phyloP scores from a whole-genome alignment of 2,113 vertebrate species.

The Tachuris rubrigastra region DNA sequence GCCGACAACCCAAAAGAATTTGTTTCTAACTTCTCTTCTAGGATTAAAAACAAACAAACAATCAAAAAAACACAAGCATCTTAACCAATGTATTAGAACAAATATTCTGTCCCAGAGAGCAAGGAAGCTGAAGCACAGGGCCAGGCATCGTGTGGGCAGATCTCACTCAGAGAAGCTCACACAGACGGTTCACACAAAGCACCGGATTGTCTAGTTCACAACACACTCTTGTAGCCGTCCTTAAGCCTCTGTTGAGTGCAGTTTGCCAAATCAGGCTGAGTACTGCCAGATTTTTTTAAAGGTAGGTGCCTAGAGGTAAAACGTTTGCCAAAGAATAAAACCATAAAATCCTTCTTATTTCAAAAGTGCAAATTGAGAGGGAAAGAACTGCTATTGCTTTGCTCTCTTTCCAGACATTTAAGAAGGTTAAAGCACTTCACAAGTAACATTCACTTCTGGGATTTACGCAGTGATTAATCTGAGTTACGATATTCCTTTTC shows the following conservation, averaged over 20 bases:
- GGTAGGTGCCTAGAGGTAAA: not conserved
- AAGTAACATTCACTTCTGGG: not conserved
- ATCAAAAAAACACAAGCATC: not conserved
- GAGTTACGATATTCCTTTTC: not conserved
- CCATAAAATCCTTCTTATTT: not conserved
- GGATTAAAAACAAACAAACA: not conserved
- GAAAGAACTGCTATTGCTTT: conserved; percentile 1
- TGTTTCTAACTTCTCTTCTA: not conserved
- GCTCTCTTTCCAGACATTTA: not conserved
- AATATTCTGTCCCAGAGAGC: not conserved
- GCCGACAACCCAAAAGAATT: not conserved
- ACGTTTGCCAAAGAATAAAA: conserved; percentile 9
- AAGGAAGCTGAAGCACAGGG: not conserved
- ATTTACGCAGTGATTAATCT: not conserved
- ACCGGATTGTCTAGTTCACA: not conserved
- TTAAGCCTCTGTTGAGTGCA: not conserved
- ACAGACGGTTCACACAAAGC: not conserved
- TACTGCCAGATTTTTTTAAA: not conserved
- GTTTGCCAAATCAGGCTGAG: not conserved
- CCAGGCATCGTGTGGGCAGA: not conserved
- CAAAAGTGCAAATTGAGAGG: not conserved
- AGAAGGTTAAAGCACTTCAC: not conserved
- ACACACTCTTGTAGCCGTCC: not conserved
- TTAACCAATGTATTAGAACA: not conserved
- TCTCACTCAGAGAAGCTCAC: not conserved